Conservation (phyloP, 2,888 invertebrate species). For the Prenolepis imparis region DNA sequence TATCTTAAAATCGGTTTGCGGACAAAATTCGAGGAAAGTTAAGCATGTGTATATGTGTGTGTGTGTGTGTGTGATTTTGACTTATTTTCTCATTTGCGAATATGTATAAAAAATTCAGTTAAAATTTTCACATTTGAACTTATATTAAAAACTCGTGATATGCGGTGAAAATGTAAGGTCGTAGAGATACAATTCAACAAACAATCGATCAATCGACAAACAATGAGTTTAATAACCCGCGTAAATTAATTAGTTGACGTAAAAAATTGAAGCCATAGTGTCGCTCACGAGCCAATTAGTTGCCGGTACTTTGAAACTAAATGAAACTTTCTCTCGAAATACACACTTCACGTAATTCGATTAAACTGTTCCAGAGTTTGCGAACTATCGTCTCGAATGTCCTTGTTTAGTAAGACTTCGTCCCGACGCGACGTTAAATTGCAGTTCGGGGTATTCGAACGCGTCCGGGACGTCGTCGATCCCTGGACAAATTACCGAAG, state of each 20-base stretch:
- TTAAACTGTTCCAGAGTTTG: neutral
- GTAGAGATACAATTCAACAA: neutral
- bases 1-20: constrained; percentile 28
- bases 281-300: neutral
- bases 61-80: neutral
- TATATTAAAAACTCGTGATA: too few relatives aligned
- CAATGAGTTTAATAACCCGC: neutral
- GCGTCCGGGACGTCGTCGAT: neutral
- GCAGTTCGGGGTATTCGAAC: neutral
- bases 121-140: neutral
- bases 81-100: neutral
- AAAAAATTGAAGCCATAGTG: constrained; percentile 3
- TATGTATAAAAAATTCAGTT: neutral
- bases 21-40: neutral
- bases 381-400: constrained; percentile 12
- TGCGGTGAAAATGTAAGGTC: neutral
- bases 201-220: neutral
- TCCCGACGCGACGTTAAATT: neutral
- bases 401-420: constrained; percentile 13
- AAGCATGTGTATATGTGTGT: neutral
- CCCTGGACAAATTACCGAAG: neutral
- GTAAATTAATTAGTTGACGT: constrained; percentile 1
- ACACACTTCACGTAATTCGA: constrained; percentile 13
- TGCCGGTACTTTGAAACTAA: neutral
- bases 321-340: constrained; percentile 11